These are phyloP conservation scores for Actenoides hombroni DNA, from an alignment of 2,113 vertebrate genomes.

Conservation along the genomic window DNA sequence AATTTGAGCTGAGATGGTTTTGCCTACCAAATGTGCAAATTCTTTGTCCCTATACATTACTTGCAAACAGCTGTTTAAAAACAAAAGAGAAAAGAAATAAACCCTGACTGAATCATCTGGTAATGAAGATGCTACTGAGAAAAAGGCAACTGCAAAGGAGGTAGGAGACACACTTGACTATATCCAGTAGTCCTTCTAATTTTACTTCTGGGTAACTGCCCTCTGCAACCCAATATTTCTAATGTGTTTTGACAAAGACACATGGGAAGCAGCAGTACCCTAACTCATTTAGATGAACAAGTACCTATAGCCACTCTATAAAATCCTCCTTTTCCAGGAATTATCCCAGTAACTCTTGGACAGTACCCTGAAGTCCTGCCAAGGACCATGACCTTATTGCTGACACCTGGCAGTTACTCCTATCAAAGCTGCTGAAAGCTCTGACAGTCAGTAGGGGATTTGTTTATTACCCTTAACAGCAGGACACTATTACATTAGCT, in stretches of 20 bases:
- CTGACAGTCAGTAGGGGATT: neutral
- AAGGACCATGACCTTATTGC: neutral
- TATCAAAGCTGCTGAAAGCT: neutral
- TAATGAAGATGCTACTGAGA: neutral
- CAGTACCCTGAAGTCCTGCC: neutral
- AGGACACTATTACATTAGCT: neutral
- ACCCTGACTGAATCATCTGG: neutral
- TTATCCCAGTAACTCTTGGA: neutral
- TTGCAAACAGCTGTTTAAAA: neutral
- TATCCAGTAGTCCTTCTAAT: neutral
- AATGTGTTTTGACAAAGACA: neutral
- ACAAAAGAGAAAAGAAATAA: neutral
- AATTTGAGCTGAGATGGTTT: neutral
- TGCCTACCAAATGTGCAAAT: neutral
- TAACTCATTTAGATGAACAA: neutral
- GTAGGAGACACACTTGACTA: neutral
- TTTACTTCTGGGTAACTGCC: neutral
- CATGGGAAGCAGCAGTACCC: neutral
- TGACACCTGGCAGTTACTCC: neutral
- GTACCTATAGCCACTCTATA: neutral
- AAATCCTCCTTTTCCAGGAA: conserved; percentile 16
- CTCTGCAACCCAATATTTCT: neutral
- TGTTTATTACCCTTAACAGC: neutral
- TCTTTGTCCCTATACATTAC: neutral
- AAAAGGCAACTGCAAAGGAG: neutral